These are phyloP conservation scores for Nyctibius bracteatus DNA, from an alignment of 2,113 vertebrate genomes.

Conservation along the genomic window DNA sequence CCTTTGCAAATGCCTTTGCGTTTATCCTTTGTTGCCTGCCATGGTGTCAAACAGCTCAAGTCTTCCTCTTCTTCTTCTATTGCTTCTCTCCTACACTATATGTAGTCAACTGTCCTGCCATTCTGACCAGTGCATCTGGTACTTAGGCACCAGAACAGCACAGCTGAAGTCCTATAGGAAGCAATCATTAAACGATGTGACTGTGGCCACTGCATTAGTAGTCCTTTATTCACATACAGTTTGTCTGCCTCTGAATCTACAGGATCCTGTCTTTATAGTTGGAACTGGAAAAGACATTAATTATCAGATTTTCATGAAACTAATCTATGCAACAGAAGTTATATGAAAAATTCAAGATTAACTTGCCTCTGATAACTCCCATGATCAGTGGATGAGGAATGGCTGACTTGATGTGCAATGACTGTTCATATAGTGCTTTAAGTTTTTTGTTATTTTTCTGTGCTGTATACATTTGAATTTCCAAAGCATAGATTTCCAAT, in stretches of 20 bases:
- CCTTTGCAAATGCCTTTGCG: not conserved
- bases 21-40: not conserved
- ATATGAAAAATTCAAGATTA: not conserved
- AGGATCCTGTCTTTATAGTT: not conserved
- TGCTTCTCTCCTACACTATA: not conserved
- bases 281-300: not conserved
- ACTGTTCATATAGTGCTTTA: slow-evolving; percentile 98
- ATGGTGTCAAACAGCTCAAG: not conserved
- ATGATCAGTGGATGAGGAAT: slow-evolving; percentile 99
- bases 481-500: slow-evolving; percentile 97
- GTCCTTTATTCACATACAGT: not conserved
- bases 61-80: not conserved
- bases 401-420: slow-evolving; percentile 98
- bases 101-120: not conserved
- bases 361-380: slow-evolving; percentile 97
- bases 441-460: slow-evolving; percentile 99
- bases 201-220: not conserved
- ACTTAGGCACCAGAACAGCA: not conserved
- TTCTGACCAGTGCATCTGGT: not conserved
- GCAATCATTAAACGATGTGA: not conserved
- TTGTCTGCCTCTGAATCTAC: not conserved
- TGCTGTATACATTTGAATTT: slow-evolving; percentile 99
- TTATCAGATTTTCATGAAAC: not conserved
- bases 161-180: not conserved
- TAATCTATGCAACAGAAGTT: not conserved